phyloP scores from a whole-genome alignment of 2,113 vertebrate species.

The Pseudorasbora parva region DNA sequence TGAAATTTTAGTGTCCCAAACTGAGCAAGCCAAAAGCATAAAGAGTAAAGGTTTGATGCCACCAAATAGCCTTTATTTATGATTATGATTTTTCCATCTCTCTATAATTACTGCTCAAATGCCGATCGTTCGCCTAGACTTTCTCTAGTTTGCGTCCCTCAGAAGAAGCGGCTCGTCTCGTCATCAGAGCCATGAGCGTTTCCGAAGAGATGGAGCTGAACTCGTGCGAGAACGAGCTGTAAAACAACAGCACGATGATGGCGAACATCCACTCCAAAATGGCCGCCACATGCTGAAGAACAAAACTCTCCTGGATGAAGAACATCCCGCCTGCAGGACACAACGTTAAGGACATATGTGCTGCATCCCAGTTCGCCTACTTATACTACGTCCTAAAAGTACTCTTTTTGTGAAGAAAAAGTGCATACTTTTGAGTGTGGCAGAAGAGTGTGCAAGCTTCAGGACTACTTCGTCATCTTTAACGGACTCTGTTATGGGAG shows the following conservation, averaged over 20 bases:
- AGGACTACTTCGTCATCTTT: too few relatives aligned
- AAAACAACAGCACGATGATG: conserved; percentile 34
- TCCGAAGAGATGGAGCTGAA: conserved; percentile 44
- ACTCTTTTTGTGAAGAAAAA: too few relatives aligned
- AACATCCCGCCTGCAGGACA: conserved; percentile 38
- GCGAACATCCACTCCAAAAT: conserved; percentile 45
- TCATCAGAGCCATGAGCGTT: conserved; percentile 24
- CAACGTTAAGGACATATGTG: conserved; percentile 25
- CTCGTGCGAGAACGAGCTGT: conserved; percentile 38
- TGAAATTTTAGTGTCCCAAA: too few relatives aligned
- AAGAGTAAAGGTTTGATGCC: too few relatives aligned
- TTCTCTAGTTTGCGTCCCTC: neutral
- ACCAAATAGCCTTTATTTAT: too few relatives aligned
- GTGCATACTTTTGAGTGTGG: too few relatives aligned
- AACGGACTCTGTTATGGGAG: too few relatives aligned
- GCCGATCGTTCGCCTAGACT: neutral
- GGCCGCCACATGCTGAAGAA: conserved; percentile 34
- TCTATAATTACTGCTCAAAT: neutral
- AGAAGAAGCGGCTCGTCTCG: neutral
- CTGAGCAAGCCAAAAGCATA: too few relatives aligned
- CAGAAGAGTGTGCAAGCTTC: too few relatives aligned
- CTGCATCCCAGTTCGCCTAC: too few relatives aligned
- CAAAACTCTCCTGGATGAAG: conserved; percentile 46
- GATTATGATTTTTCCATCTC: neutral
- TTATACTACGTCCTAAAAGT: too few relatives aligned